Percentiles rank a stretch among this genome's conserved stretches.
Evolutionary conservation across 2,113 vertebrate species (phyloP).

Genomic region (Mellivora capensis): DNA sequence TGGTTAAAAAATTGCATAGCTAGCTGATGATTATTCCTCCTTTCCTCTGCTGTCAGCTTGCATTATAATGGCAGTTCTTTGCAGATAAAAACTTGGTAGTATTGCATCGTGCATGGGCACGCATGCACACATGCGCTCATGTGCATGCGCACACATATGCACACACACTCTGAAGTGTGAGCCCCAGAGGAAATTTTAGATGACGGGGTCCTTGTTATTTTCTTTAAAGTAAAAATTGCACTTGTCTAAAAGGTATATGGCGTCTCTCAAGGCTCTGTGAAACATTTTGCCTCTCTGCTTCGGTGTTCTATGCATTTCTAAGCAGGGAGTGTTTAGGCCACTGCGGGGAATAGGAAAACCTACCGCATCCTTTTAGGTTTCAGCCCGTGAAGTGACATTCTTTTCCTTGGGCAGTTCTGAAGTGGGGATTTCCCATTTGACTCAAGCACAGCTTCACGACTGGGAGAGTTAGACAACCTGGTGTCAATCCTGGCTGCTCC

Average conservation of each 20-base stretch:
- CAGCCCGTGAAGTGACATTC: not conserved
- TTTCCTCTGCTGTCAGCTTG: not conserved
- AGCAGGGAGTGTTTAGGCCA: conserved; percentile 54
- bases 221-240: conserved; percentile 61
- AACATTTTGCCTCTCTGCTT: conserved; percentile 49
- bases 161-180: conserved; percentile 28
- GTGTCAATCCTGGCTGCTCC: not conserved
- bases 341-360: conserved; percentile 26
- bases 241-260: conserved; percentile 40
- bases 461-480: not conserved
- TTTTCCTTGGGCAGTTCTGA: not conserved
- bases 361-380: not conserved
- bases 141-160: not conserved
- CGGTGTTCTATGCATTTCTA: conserved; percentile 57
- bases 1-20: conserved; percentile 22
- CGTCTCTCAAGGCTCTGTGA: conserved; percentile 38
- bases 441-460: not conserved
- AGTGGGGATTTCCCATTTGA: not conserved
- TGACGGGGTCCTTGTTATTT: conserved; percentile 54
- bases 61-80: conserved; percentile 38
- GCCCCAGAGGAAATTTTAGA: conserved; percentile 38
- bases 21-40: not conserved
- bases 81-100: conserved; percentile 36
- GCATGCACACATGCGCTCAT: too few relatives aligned
- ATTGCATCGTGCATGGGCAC: not conserved